Evolutionary conservation across 2,797 vertebrate species (phyloP), one percentile per base, ranked within the genome.

Genomic region (Bradypus variegatus): DNA sequence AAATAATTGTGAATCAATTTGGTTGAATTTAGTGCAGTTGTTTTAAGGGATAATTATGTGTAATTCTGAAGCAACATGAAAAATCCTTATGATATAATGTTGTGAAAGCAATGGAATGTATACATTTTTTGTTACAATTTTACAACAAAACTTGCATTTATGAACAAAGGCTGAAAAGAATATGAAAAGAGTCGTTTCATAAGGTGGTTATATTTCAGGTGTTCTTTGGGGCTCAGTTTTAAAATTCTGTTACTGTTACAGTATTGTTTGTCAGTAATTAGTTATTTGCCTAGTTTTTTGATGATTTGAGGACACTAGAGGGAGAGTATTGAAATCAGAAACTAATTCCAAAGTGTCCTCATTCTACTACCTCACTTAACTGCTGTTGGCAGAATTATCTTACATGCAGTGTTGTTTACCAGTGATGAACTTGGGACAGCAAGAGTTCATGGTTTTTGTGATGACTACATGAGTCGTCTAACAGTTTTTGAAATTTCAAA

Each of bases 251-350:
- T 81, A 58, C 14, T 75, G 58, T 77, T 93, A 8, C 58, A 62
- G 87, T 72, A 19, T 84, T 91, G 79, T 93, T 91, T 76, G 76
- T 58, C n/a, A 92, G 50, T 84, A 87, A 82, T 53, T 21, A 77
- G 29, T 29, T 53, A 62, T 79, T 95, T 87, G 84, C 73, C 53
- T 77, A n/a, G 64, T 75, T 88, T 93, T 48, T 90, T 86, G 80
- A 62, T 85, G 88, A 82, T 89, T 90, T 81, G 91, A 94, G 65
- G 86, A 78, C 77, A 55, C 13, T 1, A 45, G 41, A 12, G 79
- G 70, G 79, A 89, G 78, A 73, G 55, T 13, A 15, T 25, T 82
- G 53, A 87, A 93, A 53, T 77, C 65, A 72, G 78, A 93, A 91
- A 45, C 9, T 2, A 15, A 72, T 94, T 73, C 81, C 72, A 16